A percentile compares a stretch with the other conserved stretches of the same genome.
Conservation (phyloP, 2,888 invertebrate genomes). For the Venusia cambrica region DNA sequence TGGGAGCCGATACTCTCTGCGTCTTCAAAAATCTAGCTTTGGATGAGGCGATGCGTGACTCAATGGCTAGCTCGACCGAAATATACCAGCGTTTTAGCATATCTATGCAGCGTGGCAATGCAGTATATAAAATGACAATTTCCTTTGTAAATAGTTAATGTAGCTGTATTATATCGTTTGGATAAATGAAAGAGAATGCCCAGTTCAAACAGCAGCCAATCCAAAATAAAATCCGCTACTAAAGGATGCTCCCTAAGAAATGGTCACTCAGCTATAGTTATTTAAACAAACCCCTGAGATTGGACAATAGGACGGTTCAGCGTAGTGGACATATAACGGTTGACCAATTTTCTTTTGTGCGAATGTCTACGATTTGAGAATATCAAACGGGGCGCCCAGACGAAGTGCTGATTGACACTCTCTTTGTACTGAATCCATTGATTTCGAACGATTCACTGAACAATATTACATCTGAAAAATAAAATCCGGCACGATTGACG, state of each 20-base stretch:
- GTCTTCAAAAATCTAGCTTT: too few relatives aligned
- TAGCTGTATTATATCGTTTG: too few relatives aligned
- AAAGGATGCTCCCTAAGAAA: constrained; percentile 50
- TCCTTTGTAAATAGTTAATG: too few relatives aligned
- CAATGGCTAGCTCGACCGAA: too few relatives aligned
- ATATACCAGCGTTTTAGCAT: too few relatives aligned
- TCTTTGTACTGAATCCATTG: constrained; percentile 62
- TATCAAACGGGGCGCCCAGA: constrained; percentile 64
- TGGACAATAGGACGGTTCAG: constrained; percentile 70
- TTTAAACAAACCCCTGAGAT: constrained; percentile 66
- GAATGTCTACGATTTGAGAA: constrained; percentile 69
- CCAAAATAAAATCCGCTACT: constrained; percentile 51
- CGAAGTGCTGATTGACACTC: constrained; percentile 62
- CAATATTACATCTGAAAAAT: constrained; percentile 37
- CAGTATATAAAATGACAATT: too few relatives aligned
- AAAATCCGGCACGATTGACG: constrained; percentile 24
- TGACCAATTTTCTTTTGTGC: constrained; percentile 78
- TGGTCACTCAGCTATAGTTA: constrained; percentile 42
- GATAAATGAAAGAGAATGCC: too few relatives aligned
- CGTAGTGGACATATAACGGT: constrained; percentile 75
- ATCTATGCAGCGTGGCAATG: too few relatives aligned
- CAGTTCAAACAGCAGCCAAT: too few relatives aligned
- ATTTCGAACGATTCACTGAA: constrained; percentile 64
- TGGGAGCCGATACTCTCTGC: too few relatives aligned
- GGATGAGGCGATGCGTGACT: too few relatives aligned